A percentile compares a stretch with the other conserved stretches of the same genome.
phyloP scores from a whole-genome alignment of 2,888 invertebrate genomes.

The Thera britannica region DNA sequence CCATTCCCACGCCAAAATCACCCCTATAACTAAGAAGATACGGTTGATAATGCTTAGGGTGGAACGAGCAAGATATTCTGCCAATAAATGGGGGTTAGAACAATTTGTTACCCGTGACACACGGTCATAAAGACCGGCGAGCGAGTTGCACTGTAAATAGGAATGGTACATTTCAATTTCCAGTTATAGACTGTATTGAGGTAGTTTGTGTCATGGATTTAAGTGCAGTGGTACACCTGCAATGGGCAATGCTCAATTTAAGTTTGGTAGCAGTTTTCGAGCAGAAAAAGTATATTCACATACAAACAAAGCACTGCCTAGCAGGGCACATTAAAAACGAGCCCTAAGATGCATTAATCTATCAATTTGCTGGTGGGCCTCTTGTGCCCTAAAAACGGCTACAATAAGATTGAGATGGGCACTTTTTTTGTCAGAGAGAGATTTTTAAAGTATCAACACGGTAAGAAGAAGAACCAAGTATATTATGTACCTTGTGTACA shows the following conservation, averaged over 20 bases:
- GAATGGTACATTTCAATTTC: slow-evolving; percentile 37
- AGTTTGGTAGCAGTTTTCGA: neutral
- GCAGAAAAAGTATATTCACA: neutral
- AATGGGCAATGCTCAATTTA: slow-evolving; percentile 1
- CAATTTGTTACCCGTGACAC: slow-evolving; percentile 63
- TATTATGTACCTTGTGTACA: no score
- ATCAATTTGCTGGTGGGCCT: no score
- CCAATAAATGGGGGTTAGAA: slow-evolving; percentile 64
- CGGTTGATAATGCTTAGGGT: slow-evolving; percentile 32
- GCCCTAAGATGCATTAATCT: no score
- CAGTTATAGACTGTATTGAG: slow-evolving; percentile 17
- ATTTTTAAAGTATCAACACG: no score
- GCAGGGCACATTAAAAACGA: no score
- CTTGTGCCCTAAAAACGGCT: no score
- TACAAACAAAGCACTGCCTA: no score
- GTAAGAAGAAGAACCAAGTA: no score
- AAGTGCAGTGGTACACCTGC: slow-evolving; percentile 6
- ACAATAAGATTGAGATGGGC: no score
- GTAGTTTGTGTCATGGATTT: slow-evolving; percentile 9
- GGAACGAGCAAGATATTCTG: slow-evolving; percentile 47
- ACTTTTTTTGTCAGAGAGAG: no score
- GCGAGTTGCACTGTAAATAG: slow-evolving; percentile 29
- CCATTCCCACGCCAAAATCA: slow-evolving; percentile 29
- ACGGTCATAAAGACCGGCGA: slow-evolving; percentile 48
- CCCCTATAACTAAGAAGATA: slow-evolving; percentile 34